Percentiles rank a stretch among this genome's conserved stretches.
These are phyloP conservation scores for Megalops cyprinoides DNA, from an alignment of 2,797 vertebrate genomes.

Conservation along the genomic window DNA sequence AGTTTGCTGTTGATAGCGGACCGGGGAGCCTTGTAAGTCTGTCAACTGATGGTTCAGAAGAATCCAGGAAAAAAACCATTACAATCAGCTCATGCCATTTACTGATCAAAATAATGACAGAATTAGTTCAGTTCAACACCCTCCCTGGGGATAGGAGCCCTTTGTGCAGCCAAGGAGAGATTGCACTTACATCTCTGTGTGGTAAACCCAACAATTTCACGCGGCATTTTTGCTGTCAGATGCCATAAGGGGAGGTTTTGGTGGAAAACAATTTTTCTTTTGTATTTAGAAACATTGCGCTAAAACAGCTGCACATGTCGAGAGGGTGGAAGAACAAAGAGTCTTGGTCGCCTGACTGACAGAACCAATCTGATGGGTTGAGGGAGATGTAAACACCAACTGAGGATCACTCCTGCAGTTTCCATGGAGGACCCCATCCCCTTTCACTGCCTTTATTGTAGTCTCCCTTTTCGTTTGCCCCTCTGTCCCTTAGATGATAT, in stretches of 20 bases:
- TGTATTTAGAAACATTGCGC: constrained; percentile 28
- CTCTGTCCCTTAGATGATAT: constrained; percentile 43
- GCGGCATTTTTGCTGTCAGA: constrained; percentile 75
- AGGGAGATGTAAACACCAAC: constrained; percentile 25
- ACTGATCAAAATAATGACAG: constrained; percentile 42
- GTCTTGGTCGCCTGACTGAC: constrained; percentile 21
- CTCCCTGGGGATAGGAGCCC: constrained; percentile 1
- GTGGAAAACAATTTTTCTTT: constrained; percentile 35
- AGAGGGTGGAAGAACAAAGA: constrained; percentile 39
- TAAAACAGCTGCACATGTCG: constrained; percentile 50
- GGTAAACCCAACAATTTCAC: constrained; percentile 61
- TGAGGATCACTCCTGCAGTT: constrained; percentile 18
- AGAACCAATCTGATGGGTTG: constrained; percentile 21
- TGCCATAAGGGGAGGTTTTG: constrained; percentile 56
- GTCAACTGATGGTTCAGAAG: constrained; percentile 20
- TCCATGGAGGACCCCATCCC: constrained; percentile 21
- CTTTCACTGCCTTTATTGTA: constrained; percentile 26
- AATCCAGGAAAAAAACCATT: constrained; percentile 47
- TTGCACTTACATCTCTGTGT: constrained; percentile 20
- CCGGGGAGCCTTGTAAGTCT: background rate
- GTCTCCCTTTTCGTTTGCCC: background rate
- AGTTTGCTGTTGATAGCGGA: background rate
- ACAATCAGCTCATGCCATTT: constrained; percentile 42
- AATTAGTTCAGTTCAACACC: constrained; percentile 40
- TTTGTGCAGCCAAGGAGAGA: background rate